Evolutionary conservation across 1,140 invertebrate genomes (phyloP).

Genomic region (Pogonognathellus flavescens): DNA sequence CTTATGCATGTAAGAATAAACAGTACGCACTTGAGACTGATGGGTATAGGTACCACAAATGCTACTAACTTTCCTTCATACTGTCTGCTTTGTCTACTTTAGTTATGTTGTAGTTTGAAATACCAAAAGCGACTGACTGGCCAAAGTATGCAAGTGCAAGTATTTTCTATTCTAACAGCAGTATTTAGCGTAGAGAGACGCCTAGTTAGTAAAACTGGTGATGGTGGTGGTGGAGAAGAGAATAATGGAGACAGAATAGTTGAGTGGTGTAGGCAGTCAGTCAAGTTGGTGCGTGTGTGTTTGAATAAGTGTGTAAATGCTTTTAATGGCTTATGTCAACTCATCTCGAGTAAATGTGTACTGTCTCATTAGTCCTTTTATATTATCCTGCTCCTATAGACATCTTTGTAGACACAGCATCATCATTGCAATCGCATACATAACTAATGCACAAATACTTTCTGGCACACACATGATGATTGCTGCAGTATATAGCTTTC

Average conservation of each 20-base stretch:
- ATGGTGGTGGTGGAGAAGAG: neutral
- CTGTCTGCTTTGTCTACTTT: too few relatives aligned
- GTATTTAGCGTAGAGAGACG: neutral
- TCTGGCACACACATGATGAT: too few relatives aligned
- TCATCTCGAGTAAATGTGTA: conserved; percentile 26
- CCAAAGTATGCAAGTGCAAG: neutral
- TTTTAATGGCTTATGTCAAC: conserved; percentile 45
- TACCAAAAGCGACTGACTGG: neutral
- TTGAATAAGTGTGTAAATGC: conserved; percentile 42
- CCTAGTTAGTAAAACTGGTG: neutral
- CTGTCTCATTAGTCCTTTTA: conserved; percentile 14
- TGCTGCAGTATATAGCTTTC: too few relatives aligned
- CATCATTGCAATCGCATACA: neutral
- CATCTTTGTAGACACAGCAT: neutral
- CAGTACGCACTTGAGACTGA: too few relatives aligned
- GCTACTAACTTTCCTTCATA: too few relatives aligned
- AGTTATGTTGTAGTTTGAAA: too few relatives aligned
- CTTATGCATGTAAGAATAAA: too few relatives aligned
- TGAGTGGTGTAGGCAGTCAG: neutral
- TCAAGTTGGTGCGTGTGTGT: conserved; percentile 21
- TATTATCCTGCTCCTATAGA: neutral
- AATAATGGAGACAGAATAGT: conserved; percentile 12
- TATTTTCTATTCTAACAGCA: neutral
- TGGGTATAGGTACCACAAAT: too few relatives aligned
- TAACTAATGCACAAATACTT: neutral